Evolutionary conservation across 2,113 vertebrate species (phyloP).

Genomic region (Gymnocephalus cernua): DNA sequence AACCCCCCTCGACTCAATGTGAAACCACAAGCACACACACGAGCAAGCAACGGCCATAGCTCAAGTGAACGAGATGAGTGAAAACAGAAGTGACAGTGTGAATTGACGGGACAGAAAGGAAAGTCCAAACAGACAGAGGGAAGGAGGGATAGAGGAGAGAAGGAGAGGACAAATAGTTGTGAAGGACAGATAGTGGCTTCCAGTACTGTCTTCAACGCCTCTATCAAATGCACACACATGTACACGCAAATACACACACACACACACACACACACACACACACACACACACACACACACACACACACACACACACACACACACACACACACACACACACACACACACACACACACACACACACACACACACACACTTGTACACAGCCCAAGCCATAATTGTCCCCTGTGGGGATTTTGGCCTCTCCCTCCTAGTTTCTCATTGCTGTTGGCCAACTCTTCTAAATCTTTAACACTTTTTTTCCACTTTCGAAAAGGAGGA

Average conservation of each 20-base stretch:
- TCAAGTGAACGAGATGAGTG: slow-evolving; percentile 65
- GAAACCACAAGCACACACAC: slow-evolving; percentile 50
- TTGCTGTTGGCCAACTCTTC: slow-evolving; percentile 76
- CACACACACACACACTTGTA: slow-evolving; percentile 38
- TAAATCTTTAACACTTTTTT: slow-evolving; percentile 78
- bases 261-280: slow-evolving; percentile 39
- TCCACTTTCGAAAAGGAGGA: slow-evolving; percentile 39
- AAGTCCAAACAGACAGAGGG: slow-evolving; percentile 73
- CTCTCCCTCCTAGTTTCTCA: slow-evolving; percentile 72
- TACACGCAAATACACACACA: neutral
- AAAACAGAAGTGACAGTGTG: slow-evolving; percentile 78
- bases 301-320: slow-evolving; percentile 17
- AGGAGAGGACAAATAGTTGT: slow-evolving; percentile 62
- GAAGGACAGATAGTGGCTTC: slow-evolving; percentile 75
- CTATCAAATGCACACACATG: slow-evolving; percentile 61
- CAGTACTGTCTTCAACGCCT: slow-evolving; percentile 67
- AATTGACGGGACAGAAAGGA: slow-evolving; percentile 67
- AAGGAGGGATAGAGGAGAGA: slow-evolving; percentile 71
- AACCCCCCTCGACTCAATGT: slow-evolving; percentile 55
- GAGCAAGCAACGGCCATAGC: slow-evolving; percentile 24
- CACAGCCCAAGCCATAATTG: slow-evolving; percentile 74
- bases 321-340: slow-evolving; percentile 12
- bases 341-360: slow-evolving; percentile 53
- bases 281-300: slow-evolving; percentile 45
- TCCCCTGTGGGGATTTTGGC: slow-evolving; percentile 78